Percentiles rank a stretch among this genome's conserved stretches.
Evolutionary conservation across 2,113 vertebrate genomes (phyloP).

Genomic region (Strix uralensis): DNA sequence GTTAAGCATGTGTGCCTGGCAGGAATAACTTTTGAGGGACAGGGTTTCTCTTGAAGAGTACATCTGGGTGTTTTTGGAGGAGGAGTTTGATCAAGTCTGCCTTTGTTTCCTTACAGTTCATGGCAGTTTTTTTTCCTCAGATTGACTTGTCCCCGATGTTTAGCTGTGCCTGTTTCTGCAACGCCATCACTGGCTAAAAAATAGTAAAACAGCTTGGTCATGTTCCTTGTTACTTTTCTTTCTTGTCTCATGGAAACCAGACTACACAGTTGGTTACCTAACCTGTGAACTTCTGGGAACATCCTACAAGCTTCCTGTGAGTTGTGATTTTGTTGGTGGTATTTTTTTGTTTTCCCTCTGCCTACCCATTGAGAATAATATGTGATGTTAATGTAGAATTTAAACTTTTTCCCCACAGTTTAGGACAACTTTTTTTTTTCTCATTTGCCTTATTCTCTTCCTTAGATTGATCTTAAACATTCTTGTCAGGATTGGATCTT

Average conservation of each 20-base stretch:
- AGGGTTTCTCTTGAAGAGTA: neutral
- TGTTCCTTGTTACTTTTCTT: neutral
- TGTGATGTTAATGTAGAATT: neutral
- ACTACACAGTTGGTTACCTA: neutral
- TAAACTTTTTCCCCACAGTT: neutral
- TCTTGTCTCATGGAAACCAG: neutral
- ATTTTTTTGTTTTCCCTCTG: neutral
- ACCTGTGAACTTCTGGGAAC: neutral
- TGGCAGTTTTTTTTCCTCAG: neutral
- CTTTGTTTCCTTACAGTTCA: neutral
- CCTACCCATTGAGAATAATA: neutral
- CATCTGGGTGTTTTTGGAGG: neutral
- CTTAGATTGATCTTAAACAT: neutral
- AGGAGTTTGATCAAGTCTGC: neutral
- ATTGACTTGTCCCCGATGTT: neutral
- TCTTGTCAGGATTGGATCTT: neutral
- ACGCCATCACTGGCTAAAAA: neutral
- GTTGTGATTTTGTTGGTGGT: neutral
- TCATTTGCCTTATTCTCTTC: neutral
- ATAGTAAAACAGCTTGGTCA: neutral
- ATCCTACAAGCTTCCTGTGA: neutral
- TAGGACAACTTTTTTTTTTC: neutral
- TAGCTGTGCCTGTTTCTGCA: neutral
- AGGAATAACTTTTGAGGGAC: neutral
- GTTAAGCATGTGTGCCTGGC: neutral